Conservation (phyloP, 2,113 vertebrate genomes). For the Notarius lentiginosus region DNA sequence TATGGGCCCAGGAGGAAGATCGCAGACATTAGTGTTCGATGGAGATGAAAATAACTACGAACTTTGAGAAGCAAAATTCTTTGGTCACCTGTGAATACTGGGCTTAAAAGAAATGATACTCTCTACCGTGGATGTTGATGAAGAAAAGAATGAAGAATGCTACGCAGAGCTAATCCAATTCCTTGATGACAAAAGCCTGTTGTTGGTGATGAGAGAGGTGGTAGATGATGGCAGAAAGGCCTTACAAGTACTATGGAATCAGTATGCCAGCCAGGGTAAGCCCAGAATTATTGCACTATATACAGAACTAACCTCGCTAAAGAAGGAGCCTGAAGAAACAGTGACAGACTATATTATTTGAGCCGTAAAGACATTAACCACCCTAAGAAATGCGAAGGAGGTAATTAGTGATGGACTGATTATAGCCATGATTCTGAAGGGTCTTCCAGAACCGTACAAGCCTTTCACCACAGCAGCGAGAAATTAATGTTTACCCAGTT, state of each 20-base stretch:
- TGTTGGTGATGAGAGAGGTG: slow-evolving; percentile 25
- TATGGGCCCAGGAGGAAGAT: slow-evolving; percentile 26
- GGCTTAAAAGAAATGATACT: not conserved
- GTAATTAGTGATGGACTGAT: slow-evolving; percentile 17
- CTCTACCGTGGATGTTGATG: too few species aligned
- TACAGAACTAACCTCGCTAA: slow-evolving; percentile 35
- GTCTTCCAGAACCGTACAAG: slow-evolving; percentile 36
- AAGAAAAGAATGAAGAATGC: not conserved
- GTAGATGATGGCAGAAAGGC: slow-evolving; percentile 26
- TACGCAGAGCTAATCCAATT: slow-evolving; percentile 39
- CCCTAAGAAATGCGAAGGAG: slow-evolving; percentile 12
- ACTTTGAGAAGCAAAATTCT: not conserved
- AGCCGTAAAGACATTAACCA: slow-evolving; percentile 1
- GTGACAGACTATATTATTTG: slow-evolving; percentile 41
- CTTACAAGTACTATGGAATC: not conserved
- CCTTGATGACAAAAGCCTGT: slow-evolving; percentile 6
- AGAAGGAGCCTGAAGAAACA: not conserved
- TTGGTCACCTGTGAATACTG: not conserved
- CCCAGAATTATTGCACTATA: slow-evolving; percentile 32
- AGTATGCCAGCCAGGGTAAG: slow-evolving; percentile 36
- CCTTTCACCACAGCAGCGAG: slow-evolving; percentile 27
- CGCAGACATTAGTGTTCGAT: not conserved
- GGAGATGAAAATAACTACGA: not conserved
- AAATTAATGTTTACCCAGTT: slow-evolving; percentile 34
- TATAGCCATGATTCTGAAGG: slow-evolving; percentile 7